Conservation (phyloP, 2,113 vertebrate species). For the Ctenodactylus gundi region DNA sequence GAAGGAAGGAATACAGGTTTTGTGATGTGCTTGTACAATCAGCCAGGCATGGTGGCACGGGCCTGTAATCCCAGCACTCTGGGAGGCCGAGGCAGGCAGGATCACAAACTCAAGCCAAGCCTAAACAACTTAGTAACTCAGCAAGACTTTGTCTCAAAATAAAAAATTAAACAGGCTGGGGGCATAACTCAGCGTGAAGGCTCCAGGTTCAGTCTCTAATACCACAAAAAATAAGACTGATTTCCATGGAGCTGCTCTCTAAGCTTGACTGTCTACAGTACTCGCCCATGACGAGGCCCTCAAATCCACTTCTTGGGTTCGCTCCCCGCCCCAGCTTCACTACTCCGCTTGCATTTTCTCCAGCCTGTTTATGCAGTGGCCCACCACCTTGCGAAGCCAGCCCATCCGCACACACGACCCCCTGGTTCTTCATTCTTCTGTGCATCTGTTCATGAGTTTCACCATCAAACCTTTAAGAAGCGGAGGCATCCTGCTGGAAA, state of each 20-base stretch:
- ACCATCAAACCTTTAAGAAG: not conserved
- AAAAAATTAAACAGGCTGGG: too few relatives aligned
- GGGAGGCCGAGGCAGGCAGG: too few relatives aligned
- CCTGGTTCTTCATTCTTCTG: not conserved
- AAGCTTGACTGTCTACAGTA: too few relatives aligned
- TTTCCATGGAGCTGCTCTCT: not conserved
- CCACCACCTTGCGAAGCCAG: not conserved
- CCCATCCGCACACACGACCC: not conserved
- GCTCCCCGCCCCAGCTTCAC: not conserved
- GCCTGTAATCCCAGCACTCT: too few relatives aligned
- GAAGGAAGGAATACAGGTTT: not conserved
- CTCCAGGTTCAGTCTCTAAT: too few relatives aligned
- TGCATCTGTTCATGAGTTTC: not conserved
- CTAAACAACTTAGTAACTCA: too few relatives aligned
- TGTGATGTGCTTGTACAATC: not conserved
- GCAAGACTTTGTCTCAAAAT: too few relatives aligned
- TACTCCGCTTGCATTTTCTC: not conserved
- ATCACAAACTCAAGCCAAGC: too few relatives aligned
- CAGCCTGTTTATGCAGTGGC: not conserved
- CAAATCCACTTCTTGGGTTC: not conserved
- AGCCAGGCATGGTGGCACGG: too few relatives aligned
- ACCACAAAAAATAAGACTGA: not conserved
- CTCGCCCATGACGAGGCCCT: not conserved
- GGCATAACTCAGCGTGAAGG: too few relatives aligned
- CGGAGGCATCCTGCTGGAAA: not conserved